Evolutionary conservation across 2,113 vertebrate species (phyloP).

Genomic region (Tringa solitaria): DNA sequence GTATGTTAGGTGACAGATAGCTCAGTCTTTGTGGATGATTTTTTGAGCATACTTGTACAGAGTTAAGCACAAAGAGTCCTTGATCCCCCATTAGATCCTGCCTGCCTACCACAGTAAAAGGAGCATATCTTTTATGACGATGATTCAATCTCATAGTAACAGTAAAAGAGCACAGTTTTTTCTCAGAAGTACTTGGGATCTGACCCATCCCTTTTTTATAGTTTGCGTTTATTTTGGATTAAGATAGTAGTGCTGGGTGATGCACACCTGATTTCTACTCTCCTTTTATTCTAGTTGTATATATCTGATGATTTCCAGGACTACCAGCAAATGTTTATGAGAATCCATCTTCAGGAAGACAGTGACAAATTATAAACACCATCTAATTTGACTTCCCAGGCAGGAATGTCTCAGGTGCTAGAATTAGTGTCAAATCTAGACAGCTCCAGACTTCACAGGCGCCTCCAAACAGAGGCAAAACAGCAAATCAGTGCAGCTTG

Average conservation of each 20-base stretch:
- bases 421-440: not conserved
- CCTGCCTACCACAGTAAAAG: not conserved
- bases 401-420: not conserved
- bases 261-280: not conserved
- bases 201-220: not conserved
- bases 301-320: not conserved
- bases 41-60: not conserved
- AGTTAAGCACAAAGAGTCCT: not conserved
- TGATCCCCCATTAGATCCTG: not conserved
- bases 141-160: not conserved
- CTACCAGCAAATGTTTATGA: not conserved
- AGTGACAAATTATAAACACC: not conserved
- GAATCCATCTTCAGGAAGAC: not conserved
- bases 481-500: not conserved
- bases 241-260: not conserved
- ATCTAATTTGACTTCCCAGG: not conserved
- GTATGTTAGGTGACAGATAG: not conserved
- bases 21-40: not conserved
- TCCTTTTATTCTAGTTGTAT: not conserved
- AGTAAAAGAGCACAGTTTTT: not conserved
- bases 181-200: not conserved
- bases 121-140: rapidly evolving
- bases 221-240: not conserved
- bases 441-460: not conserved
- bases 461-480: not conserved